Percentiles rank a stretch among this genome's conserved stretches.
These are phyloP conservation scores for Arizona elegans DNA, from an alignment of 2,113 vertebrate genomes.

Conservation along the genomic window DNA sequence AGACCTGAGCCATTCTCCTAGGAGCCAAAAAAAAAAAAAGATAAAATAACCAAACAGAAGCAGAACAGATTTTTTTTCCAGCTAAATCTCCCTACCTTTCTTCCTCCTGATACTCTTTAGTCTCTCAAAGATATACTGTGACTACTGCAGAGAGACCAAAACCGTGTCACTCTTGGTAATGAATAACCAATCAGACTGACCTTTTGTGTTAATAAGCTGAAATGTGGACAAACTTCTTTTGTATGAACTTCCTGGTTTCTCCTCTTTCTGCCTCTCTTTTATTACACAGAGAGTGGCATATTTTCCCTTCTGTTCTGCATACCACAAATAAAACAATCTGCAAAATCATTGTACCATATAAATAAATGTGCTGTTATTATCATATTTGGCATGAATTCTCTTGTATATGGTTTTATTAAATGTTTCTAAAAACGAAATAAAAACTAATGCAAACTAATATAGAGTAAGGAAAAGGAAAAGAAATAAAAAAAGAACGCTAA, in stretches of 20 bases:
- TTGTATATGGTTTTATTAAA: neutral
- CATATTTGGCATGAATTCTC: neutral
- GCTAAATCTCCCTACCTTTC: slow-evolving; percentile 25
- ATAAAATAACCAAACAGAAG: slow-evolving; percentile 31
- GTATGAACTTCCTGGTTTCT: slow-evolving; percentile 67
- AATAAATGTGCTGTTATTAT: neutral
- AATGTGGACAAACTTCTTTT: slow-evolving; percentile 49
- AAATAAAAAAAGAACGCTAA: neutral
- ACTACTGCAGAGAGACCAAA: neutral
- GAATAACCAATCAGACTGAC: slow-evolving; percentile 63
- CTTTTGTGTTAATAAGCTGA: slow-evolving; percentile 51
- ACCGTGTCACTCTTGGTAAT: slow-evolving; percentile 58
- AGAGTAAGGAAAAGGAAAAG: neutral
- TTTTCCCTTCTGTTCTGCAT: neutral
- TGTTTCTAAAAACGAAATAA: neutral
- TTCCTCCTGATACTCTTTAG: slow-evolving; percentile 8
- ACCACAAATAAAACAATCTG: neutral
- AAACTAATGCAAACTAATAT: neutral
- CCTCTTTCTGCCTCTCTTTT: neutral
- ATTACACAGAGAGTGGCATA: neutral
- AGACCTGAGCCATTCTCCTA: slow-evolving; percentile 18
- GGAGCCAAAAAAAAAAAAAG: slow-evolving; percentile 24
- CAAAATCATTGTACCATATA: neutral
- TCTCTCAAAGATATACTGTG: neutral
- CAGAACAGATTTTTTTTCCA: neutral